Conservation (phyloP, 2,888 invertebrate genomes). For the Limenitis arthemis region DNA sequence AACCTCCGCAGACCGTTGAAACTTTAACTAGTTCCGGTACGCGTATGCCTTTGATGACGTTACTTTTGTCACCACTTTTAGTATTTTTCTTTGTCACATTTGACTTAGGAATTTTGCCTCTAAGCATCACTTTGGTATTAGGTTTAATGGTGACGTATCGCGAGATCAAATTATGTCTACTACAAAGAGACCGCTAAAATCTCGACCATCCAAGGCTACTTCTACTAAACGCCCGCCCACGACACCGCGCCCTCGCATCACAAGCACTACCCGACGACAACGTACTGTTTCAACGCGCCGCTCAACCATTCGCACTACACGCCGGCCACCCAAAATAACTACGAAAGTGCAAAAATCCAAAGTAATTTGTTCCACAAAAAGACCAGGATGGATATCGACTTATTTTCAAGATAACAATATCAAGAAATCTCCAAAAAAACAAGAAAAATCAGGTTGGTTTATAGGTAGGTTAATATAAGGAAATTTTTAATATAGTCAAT, state of each 20-base stretch:
- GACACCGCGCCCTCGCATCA: conserved; percentile 29
- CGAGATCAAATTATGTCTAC: conserved; percentile 29
- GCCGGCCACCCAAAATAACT: conserved; percentile 33
- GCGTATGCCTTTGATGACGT: conserved; percentile 53
- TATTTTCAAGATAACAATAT: conserved; percentile 45
- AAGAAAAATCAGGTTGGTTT: conserved; percentile 57
- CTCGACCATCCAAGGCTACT: conserved; percentile 15
- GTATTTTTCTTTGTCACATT: conserved; percentile 49
- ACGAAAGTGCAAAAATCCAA: conserved; percentile 43
- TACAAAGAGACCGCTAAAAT: conserved; percentile 29
- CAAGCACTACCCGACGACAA: conserved; percentile 19
- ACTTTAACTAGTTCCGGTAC: no score
- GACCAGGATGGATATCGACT: conserved; percentile 46
- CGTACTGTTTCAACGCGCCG: conserved; percentile 28
- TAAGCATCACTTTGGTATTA: conserved; percentile 49
- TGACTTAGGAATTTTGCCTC: conserved; percentile 46
- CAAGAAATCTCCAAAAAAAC: conserved; percentile 41
- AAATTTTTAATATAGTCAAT: background rate
- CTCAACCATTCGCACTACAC: conserved; percentile 25
- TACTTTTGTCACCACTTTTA: conserved; percentile 45
- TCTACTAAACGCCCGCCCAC: conserved; percentile 30
- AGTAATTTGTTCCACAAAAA: conserved; percentile 44
- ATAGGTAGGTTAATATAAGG: conserved; percentile 40
- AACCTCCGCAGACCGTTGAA: no score
- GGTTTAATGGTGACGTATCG: conserved; percentile 30